These are phyloP conservation scores for Norana najaformis DNA, from an alignment of 2,888 invertebrate genomes.

Conservation along the genomic window DNA sequence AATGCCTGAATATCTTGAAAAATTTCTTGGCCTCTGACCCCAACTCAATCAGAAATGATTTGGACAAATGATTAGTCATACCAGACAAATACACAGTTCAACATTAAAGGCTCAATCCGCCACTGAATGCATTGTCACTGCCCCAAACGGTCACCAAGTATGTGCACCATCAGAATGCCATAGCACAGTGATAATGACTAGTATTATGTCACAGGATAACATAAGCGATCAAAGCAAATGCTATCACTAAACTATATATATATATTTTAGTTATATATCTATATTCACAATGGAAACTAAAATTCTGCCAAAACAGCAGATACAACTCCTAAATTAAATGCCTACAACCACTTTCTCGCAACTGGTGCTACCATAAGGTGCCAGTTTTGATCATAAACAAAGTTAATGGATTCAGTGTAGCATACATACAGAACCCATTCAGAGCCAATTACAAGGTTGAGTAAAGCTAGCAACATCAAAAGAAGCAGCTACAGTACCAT, in stretches of 20 bases:
- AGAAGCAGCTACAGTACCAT: not conserved
- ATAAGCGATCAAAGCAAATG: not conserved
- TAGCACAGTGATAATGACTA: not conserved
- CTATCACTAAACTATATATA: not conserved
- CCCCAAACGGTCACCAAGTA: not conserved
- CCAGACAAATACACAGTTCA: not conserved
- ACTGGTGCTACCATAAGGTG: too few relatives aligned
- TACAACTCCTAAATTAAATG: not conserved
- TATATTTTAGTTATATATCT: too few relatives aligned
- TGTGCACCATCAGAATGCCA: not conserved
- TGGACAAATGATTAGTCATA: not conserved
- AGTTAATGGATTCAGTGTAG: not conserved
- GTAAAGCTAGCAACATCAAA: not conserved
- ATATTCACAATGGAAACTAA: not conserved
- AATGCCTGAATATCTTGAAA: not conserved
- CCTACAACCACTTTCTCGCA: not conserved
- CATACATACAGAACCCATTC: not conserved
- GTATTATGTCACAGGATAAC: slow-evolving; percentile 13
- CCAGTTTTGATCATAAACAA: not conserved
- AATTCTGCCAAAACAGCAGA: not conserved
- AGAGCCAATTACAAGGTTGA: not conserved
- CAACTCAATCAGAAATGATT: not conserved
- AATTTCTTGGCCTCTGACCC: not conserved
- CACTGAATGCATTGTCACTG: too few relatives aligned
- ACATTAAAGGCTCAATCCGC: not conserved